phyloP scores from a whole-genome alignment of 2,113 vertebrate species.

The Antechinus stuartii region DNA sequence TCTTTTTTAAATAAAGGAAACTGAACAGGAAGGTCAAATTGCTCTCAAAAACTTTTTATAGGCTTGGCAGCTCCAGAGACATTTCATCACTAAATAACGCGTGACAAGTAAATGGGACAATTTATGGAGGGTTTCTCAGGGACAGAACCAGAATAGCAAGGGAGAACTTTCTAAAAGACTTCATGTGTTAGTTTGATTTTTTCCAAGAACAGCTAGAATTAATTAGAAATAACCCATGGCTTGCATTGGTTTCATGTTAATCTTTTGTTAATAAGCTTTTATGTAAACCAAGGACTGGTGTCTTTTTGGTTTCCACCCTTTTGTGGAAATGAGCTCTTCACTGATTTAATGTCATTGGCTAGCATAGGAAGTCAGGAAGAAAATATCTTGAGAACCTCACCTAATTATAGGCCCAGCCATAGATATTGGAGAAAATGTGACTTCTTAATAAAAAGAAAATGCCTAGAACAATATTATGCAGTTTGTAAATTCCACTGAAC shows the following conservation, averaged over 20 bases:
- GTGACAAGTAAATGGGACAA: conserved; percentile 59
- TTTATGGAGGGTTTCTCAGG: conserved; percentile 63
- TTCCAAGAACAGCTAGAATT: conserved; percentile 63
- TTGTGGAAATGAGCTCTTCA: conserved; percentile 52
- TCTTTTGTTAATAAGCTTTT: conserved; percentile 68
- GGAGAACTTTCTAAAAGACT: conserved; percentile 53
- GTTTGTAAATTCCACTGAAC: conserved; percentile 89
- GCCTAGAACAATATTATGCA: conserved; percentile 86
- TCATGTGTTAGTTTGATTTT: conserved; percentile 37
- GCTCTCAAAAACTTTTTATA: conserved; percentile 76
- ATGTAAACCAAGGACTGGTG: conserved; percentile 62
- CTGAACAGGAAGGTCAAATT: conserved; percentile 67
- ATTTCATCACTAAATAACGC: conserved; percentile 71
- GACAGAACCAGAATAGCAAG: conserved; percentile 68
- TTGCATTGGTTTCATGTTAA: conserved; percentile 57
- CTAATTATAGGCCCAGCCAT: conserved; percentile 80
- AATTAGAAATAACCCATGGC: conserved; percentile 65
- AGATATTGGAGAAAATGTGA: conserved; percentile 81
- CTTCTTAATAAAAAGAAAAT: conserved; percentile 84
- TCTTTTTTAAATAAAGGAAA: conserved; percentile 71
- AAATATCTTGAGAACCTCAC: conserved; percentile 79
- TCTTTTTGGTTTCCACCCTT: conserved; percentile 38
- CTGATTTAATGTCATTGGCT: conserved; percentile 73
- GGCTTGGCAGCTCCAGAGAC: conserved; percentile 66
- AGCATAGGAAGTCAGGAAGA: conserved; percentile 79